Conservation (phyloP, 2,888 invertebrate species). For the Coenonympha arcania region DNA sequence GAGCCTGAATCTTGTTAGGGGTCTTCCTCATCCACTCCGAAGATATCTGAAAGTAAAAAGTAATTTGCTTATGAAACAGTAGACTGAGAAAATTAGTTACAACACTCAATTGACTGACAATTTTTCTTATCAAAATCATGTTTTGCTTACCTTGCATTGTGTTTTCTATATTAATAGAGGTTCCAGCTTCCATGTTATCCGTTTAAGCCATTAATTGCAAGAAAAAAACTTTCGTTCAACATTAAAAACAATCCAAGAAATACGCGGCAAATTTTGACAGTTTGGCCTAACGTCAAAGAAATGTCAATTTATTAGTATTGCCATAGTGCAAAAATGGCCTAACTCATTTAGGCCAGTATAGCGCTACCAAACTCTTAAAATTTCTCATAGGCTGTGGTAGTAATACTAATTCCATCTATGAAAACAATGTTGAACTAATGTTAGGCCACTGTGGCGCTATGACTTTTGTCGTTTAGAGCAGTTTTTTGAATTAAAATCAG, state of each 20-base stretch:
- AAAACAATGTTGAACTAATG: neutral
- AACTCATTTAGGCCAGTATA: neutral
- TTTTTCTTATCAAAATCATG: neutral
- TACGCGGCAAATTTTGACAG: neutral
- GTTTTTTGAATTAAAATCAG: neutral
- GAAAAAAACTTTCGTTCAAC: neutral
- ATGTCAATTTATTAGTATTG: neutral
- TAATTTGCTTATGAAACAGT: slow-evolving; percentile 1
- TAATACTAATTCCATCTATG: neutral
- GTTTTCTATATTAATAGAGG: neutral
- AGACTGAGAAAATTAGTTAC: slow-evolving; percentile 5
- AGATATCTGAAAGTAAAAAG: slow-evolving; percentile 10
- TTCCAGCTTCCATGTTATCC: neutral
- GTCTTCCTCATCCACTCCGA: slow-evolving; percentile 16
- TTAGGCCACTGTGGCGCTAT: neutral
- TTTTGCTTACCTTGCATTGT: neutral
- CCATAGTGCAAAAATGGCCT: neutral
- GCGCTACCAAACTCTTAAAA: neutral
- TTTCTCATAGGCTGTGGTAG: neutral
- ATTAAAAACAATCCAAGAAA: neutral
- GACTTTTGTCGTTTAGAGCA: neutral
- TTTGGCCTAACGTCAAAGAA: neutral
- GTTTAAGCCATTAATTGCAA: neutral
- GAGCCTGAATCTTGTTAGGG: slow-evolving; percentile 17
- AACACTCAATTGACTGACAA: neutral